Conservation (phyloP, 2,888 invertebrate genomes). For the Cryptus viduatorius region DNA sequence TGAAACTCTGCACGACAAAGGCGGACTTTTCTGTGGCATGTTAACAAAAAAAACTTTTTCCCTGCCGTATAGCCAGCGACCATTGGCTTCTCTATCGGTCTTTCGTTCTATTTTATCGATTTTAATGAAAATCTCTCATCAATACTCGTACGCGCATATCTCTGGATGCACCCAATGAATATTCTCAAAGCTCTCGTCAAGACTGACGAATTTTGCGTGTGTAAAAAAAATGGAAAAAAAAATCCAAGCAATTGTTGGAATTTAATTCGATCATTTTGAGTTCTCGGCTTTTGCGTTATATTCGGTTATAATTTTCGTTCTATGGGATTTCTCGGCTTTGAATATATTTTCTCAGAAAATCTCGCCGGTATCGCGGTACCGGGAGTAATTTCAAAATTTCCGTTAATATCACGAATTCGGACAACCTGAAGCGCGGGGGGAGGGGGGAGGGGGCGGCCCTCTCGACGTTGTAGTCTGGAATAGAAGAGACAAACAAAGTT, state of each 20-base stretch:
- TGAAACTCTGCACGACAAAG: conserved; percentile 41
- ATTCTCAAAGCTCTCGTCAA: not conserved
- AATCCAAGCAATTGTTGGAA: no score
- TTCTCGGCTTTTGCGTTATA: conserved; percentile 10
- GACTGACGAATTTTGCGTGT: no score
- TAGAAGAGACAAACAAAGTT: conserved; percentile 64
- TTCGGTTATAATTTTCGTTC: conserved; percentile 20
- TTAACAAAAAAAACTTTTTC: conserved; percentile 35
- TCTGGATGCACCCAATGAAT: not conserved
- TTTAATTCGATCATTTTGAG: conserved; percentile 11
- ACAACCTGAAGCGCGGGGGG: not conserved
- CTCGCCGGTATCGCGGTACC: not conserved
- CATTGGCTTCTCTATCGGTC: not conserved
- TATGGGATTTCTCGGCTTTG: conserved; percentile 8
- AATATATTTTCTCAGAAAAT: conserved; percentile 27
- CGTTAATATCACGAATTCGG: conserved; percentile 30
- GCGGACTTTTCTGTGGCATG: conserved; percentile 37
- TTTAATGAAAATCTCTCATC: conserved; percentile 11
- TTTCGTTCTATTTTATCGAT: not conserved
- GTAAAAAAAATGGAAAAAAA: no score
- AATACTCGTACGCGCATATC: not conserved
- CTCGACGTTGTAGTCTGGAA: not conserved
- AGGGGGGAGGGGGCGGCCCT: not conserved
- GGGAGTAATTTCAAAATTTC: conserved; percentile 38
- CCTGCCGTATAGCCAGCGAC: conserved; percentile 8